phyloP scores from a whole-genome alignment of 2,797 vertebrate genomes.

The Labeo calbasu region DNA sequence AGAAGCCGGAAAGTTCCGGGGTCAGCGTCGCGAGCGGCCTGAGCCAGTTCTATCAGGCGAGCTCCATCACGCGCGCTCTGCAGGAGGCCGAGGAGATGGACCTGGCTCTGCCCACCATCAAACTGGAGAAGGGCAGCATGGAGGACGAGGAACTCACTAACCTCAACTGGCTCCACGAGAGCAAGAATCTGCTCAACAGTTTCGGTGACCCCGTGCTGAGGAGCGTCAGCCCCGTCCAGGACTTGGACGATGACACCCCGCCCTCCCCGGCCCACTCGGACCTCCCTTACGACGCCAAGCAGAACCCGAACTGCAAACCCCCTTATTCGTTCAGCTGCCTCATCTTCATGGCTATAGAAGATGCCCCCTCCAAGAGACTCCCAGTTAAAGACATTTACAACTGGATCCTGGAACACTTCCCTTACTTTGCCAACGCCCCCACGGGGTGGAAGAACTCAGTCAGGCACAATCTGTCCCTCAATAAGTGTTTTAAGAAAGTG shows the following conservation, averaged over 20 bases:
- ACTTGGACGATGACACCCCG: slow-evolving; percentile 82
- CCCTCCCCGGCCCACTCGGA: slow-evolving; percentile 85
- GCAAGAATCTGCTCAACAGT: slow-evolving; percentile 89
- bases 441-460: slow-evolving; percentile 94
- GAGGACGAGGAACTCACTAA: slow-evolving; percentile 91
- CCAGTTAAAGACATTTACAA: slow-evolving; percentile 92
- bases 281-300: slow-evolving; percentile 87
- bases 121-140: slow-evolving; percentile 83
- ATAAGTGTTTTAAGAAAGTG: slow-evolving; percentile 94
- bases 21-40: slow-evolving; percentile 83
- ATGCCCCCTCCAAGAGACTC: slow-evolving; percentile 87
- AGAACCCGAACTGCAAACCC: slow-evolving; percentile 90
- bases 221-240: slow-evolving; percentile 88
- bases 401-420: slow-evolving; percentile 93
- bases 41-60: slow-evolving; percentile 83
- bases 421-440: slow-evolving; percentile 88
- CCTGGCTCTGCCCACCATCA: slow-evolving; percentile 77
- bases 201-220: slow-evolving; percentile 87
- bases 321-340: slow-evolving; percentile 92
- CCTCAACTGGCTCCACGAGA: slow-evolving; percentile 91
- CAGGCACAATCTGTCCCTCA: slow-evolving; percentile 88
- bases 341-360: slow-evolving; percentile 95
- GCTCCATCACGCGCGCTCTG: slow-evolving; percentile 80
- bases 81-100: slow-evolving; percentile 86
- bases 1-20: slow-evolving; percentile 89